A percentile compares a stretch with the other conserved stretches of the same genome.
phyloP scores from a whole-genome alignment of 2,797 vertebrate genomes.

The Emydoidea blandingii region DNA sequence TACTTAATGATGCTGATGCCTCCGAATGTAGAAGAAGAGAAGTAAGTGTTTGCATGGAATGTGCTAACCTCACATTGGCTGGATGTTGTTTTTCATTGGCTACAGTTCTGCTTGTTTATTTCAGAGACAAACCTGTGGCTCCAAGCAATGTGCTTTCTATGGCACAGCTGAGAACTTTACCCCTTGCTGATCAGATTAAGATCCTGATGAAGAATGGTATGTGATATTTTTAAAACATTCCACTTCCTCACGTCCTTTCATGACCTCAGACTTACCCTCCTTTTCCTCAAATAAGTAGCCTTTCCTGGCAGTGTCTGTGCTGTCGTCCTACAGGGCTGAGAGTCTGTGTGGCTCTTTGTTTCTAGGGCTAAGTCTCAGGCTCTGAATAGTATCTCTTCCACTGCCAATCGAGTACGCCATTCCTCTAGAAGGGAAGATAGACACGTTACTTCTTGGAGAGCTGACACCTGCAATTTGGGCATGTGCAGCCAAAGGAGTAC shows the following conservation, averaged over 20 bases:
- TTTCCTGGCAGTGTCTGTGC: background rate
- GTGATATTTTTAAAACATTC: constrained; percentile 35
- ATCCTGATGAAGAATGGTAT: constrained; percentile 97
- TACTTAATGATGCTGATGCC: constrained; percentile 98
- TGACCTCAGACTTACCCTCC: background rate
- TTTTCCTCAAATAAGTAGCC: background rate
- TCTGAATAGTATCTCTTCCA: background rate
- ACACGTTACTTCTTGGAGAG: background rate
- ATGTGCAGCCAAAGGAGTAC: background rate
- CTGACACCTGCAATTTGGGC: background rate
- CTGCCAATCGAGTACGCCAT: background rate
- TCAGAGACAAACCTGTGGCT: constrained; percentile 90
- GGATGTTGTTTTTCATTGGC: constrained; percentile 13
- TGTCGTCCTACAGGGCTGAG: background rate
- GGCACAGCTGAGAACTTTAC: constrained; percentile 95
- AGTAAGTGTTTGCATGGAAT: constrained; percentile 83
- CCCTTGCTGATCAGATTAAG: constrained; percentile 95
- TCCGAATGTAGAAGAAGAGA: constrained; percentile 90
- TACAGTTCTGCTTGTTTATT: constrained; percentile 46
- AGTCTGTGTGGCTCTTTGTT: background rate
- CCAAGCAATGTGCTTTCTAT: constrained; percentile 98
- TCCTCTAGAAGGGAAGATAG: background rate
- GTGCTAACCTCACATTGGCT: background rate
- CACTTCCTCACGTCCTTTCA: background rate
- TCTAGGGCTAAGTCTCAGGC: background rate